Evolutionary conservation across 2,797 vertebrate species (phyloP), one percentile per base, ranked within the genome.

Genomic region (Spondyliosoma cantharus): DNA sequence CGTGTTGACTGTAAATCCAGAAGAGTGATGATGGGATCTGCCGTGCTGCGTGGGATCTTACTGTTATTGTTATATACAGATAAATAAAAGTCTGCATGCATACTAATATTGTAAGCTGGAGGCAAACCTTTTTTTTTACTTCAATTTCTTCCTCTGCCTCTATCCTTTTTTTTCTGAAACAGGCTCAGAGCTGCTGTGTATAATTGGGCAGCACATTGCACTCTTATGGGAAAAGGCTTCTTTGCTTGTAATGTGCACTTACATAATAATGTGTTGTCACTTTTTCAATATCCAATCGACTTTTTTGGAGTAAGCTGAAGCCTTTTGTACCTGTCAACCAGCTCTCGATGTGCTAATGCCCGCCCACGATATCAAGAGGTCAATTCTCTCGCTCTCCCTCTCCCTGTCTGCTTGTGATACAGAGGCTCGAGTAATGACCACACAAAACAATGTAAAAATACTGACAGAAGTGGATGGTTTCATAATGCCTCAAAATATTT

Each of bases 1-100:
- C 4, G 9, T 93, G 90, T 93, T 94, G 91, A 93, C 92, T 90
- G 91, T 94, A 94, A 94, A 94, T 90, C 56, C 46, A 83, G 60
- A 64, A 27, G 71, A 82, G 56, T 29, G 81, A 71, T 82, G 84
- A 82, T 65, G 48, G 25, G 66, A 63, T 71, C 63, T 22, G 73
- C 71, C 76, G 58, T 11, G 76, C 37, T 52, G 65, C 3, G 6
- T 13, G 11, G 16, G n/a, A 84, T 83, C 46, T 43, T 8, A 49
- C 74, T 91, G 91, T 93, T 92, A 81, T 91, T 88, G 70, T 78
- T 86, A 69, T 78, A 92, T 59, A 93, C 90, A 94, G 57, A 87
- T 83, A 89, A 85, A 87, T 89, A 89, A 87, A 90, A 82, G 82
- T 79, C 69, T 83, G 62, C 50, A 32, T 56, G 22, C 20, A 50